These are phyloP conservation scores for Leptoteleia sp. DNA, from an alignment of 1,140 invertebrate genomes.

Conservation along the genomic window DNA sequence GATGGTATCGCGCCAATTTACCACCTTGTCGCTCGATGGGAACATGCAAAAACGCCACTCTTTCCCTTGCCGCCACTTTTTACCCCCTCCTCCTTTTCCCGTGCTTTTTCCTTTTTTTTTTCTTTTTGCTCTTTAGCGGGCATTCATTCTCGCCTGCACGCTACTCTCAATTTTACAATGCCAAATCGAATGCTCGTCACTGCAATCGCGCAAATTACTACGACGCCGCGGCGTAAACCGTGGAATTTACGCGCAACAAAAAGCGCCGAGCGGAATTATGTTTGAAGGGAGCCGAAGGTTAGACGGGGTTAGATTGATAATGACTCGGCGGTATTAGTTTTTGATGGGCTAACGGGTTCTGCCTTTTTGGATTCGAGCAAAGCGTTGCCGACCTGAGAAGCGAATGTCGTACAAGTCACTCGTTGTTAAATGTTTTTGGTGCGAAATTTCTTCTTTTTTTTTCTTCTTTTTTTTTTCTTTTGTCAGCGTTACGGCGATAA, in stretches of 20 bases:
- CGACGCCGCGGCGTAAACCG: conserved; percentile 1
- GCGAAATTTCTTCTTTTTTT: too few relatives aligned
- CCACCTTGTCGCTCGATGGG: conserved; percentile 35
- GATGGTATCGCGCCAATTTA: conserved; percentile 48
- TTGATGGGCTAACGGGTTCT: conserved; percentile 43
- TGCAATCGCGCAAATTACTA: conserved; percentile 25
- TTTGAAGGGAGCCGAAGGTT: conserved; percentile 19
- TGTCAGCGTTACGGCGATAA: too few relatives aligned
- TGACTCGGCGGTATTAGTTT: conserved; percentile 35
- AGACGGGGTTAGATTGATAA: conserved; percentile 46
- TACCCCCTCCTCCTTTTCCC: background rate
- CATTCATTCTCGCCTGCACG: conserved; percentile 9
- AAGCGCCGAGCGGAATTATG: conserved; percentile 25
- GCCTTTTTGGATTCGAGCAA: too few relatives aligned
- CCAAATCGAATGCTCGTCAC: conserved; percentile 46
- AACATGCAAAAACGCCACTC: conserved; percentile 43
- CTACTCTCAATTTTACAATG: conserved; percentile 47
- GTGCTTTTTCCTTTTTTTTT: too few relatives aligned
- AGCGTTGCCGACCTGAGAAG: too few relatives aligned
- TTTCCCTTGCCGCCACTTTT: conserved; percentile 1
- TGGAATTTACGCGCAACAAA: conserved; percentile 36
- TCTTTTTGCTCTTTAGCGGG: too few relatives aligned
- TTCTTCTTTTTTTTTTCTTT: too few relatives aligned
- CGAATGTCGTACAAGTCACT: too few relatives aligned
- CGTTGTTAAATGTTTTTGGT: conserved; percentile 10